phyloP scores from a whole-genome alignment of 92 coral and sea anemone genomes.

The Nematostella vectensis region DNA sequence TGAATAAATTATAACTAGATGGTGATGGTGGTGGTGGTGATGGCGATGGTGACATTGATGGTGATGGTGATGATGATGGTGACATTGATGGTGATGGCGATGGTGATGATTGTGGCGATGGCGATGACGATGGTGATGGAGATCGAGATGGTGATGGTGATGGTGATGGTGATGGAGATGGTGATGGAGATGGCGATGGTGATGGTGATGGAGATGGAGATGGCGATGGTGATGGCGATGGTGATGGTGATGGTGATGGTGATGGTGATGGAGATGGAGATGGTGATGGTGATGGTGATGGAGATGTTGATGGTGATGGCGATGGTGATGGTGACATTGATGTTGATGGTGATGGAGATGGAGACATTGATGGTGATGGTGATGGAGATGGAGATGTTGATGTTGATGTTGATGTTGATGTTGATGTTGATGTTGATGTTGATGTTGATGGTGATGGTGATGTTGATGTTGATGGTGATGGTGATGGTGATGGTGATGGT shows the following conservation, averaged over 20 bases:
- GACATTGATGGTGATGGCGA: conserved; percentile 2
- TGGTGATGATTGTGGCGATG: too few relatives aligned
- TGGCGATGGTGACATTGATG: too few relatives aligned
- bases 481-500: too few relatives aligned
- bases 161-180: conserved; percentile 2
- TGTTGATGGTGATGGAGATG: not conserved
- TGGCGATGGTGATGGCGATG: conserved; percentile 4
- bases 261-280: not conserved
- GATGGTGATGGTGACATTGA: not conserved
- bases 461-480: too few relatives aligned
- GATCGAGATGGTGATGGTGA: conserved; percentile 2
- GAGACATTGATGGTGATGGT: too few relatives aligned
- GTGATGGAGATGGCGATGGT: too few relatives aligned
- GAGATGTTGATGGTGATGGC: not conserved
- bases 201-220: conserved; percentile 2
- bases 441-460: too few relatives aligned
- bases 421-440: too few relatives aligned
- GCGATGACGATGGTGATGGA: conserved; percentile 2
- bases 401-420: too few relatives aligned
- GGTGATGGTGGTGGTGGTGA: too few relatives aligned
- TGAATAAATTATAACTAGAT: too few relatives aligned
- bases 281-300: not conserved
- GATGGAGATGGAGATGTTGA: too few relatives aligned
- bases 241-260: not conserved
- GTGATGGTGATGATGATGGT: conserved; percentile 4